phyloP scores from a whole-genome alignment of 2,797 vertebrate species.

The Melanotaenia pygmaea region DNA sequence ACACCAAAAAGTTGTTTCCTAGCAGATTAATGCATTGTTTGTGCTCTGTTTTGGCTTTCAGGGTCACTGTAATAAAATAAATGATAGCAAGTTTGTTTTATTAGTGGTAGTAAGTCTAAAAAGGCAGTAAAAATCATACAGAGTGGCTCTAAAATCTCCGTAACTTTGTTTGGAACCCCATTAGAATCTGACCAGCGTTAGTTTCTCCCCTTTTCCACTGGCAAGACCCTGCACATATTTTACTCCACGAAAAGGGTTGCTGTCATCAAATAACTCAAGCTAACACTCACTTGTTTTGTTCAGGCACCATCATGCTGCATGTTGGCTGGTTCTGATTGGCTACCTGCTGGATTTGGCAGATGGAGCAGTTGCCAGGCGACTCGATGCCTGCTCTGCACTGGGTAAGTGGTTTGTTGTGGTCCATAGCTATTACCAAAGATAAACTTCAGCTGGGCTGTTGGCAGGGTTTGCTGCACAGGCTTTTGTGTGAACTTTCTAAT shows the following conservation, averaged over 20 bases:
- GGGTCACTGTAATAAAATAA: neutral
- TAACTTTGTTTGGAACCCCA: constrained; percentile 1
- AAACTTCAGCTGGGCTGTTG: constrained; percentile 51
- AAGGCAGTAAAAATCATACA: neutral
- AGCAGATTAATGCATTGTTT: neutral
- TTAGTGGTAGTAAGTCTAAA: neutral
- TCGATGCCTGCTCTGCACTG: constrained; percentile 87
- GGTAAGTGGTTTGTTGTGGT: constrained; percentile 83
- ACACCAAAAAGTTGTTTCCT: neutral
- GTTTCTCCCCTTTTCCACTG: neutral
- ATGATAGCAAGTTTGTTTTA: neutral
- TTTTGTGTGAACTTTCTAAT: constrained; percentile 55
- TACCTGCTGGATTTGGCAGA: constrained; percentile 93
- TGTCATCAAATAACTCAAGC: constrained; percentile 26
- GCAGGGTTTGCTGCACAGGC: constrained; percentile 44
- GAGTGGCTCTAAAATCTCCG: neutral
- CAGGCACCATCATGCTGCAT: constrained; percentile 88
- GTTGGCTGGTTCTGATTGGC: constrained; percentile 92
- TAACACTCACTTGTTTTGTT: constrained; percentile 32
- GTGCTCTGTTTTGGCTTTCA: neutral
- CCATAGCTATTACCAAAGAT: constrained; percentile 54
- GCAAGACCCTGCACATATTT: constrained; percentile 17
- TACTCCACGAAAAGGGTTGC: constrained; percentile 11
- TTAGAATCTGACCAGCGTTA: neutral
- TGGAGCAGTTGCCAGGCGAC: constrained; percentile 88